Conservation (phyloP, 2,888 invertebrate species). For the Rugalucina vietnamica region DNA sequence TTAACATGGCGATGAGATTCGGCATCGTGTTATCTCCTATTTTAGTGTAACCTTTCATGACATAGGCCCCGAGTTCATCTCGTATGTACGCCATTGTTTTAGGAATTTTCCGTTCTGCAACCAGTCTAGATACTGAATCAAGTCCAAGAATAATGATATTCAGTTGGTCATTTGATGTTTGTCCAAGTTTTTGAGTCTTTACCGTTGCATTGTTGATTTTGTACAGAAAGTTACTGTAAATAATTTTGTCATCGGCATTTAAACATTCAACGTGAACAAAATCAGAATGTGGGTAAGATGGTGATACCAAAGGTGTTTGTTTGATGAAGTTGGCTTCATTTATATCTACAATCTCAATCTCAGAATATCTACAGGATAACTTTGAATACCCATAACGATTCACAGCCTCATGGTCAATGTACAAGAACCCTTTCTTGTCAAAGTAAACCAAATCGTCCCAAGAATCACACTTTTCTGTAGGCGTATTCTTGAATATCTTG, state of each 20-base stretch:
- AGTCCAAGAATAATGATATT: constrained; percentile 68
- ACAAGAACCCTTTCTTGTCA: background rate
- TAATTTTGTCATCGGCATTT: constrained; percentile 18
- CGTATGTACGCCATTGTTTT: constrained; percentile 68
- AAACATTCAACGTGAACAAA: constrained; percentile 64
- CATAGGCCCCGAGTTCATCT: constrained; percentile 54
- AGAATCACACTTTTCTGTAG: background rate
- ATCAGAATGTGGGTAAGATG: constrained; percentile 55
- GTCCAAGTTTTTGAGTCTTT: background rate
- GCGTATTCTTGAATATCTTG: background rate
- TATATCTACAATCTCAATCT: background rate
- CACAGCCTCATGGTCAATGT: background rate
- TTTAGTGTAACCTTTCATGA: constrained; percentile 70
- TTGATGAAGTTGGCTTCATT: background rate
- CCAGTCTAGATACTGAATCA: constrained; percentile 67
- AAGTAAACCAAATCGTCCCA: background rate
- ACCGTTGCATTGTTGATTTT: constrained; percentile 41
- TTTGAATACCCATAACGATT: background rate
- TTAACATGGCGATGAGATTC: constrained; percentile 66
- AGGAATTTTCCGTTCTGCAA: constrained; percentile 67
- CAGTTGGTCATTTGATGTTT: constrained; percentile 37
- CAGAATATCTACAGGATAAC: background rate
- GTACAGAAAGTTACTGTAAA: constrained; percentile 62
- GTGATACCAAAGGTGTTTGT: too few species aligned
- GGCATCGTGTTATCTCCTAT: constrained; percentile 70